Percentiles rank a stretch among this genome's conserved stretches.
Evolutionary conservation across 2,797 vertebrate species (phyloP).

Genomic region (Lacerta viridis): DNA sequence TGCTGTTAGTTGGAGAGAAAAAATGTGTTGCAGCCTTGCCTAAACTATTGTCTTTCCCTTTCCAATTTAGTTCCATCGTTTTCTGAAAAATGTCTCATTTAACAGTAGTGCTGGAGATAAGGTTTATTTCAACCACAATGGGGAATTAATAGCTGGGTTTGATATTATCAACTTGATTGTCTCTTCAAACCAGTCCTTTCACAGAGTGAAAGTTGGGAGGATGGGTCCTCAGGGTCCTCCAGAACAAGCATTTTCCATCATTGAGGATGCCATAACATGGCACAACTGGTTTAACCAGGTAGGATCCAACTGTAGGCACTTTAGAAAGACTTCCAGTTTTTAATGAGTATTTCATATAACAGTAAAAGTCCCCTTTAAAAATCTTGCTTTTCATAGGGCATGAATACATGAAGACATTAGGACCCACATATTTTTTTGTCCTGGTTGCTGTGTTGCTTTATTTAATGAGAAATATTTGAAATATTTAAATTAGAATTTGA

Average conservation of each 20-base stretch:
- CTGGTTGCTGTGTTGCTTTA: no score
- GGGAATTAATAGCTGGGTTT: neutral
- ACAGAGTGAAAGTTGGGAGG: neutral
- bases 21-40: neutral
- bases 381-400: no score
- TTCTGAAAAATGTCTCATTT: neutral
- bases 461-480: no score
- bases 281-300: conserved; percentile 2
- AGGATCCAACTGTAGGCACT: neutral
- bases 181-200: neutral
- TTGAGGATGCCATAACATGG: neutral
- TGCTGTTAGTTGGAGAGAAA: neutral
- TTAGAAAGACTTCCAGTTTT: neutral
- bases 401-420: no score
- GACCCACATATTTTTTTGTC: no score
- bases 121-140: neutral
- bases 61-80: neutral
- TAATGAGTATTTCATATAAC: neutral
- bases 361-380: neutral
- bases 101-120: conserved; percentile 1
- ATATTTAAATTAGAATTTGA: no score
- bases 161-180: conserved; percentile 2
- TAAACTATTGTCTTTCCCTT: neutral
- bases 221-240: neutral
- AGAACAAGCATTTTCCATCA: neutral